These are phyloP conservation scores for Calidris pygmaea DNA, from an alignment of 2,113 vertebrate species.

Conservation along the genomic window DNA sequence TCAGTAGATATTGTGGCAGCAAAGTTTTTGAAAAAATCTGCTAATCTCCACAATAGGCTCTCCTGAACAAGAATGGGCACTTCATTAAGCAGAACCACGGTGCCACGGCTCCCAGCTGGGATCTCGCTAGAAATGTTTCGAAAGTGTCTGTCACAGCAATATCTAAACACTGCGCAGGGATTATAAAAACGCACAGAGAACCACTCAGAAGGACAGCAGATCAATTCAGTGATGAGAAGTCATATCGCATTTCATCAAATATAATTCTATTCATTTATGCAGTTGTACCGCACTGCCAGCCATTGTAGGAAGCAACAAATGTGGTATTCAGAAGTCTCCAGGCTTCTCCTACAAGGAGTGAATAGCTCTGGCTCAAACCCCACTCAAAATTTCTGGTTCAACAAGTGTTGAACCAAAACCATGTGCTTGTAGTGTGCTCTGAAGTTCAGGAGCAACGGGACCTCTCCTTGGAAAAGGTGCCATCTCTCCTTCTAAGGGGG, in stretches of 20 bases:
- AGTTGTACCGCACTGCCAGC: background rate
- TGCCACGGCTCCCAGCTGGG: background rate
- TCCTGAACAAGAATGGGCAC: constrained; percentile 7
- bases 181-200: constrained; percentile 16
- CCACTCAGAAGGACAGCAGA: constrained; percentile 7
- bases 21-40: background rate
- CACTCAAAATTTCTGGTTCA: background rate
- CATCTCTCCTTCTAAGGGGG: background rate
- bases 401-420: background rate
- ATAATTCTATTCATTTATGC: constrained; percentile 30
- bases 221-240: constrained; percentile 48
- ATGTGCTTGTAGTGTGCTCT: background rate
- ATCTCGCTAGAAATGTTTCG: constrained; percentile 38
- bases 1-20: background rate
- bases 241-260: constrained; percentile 51
- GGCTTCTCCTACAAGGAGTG: background rate
- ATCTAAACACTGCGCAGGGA: constrained; percentile 1
- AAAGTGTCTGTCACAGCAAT: constrained; percentile 7
- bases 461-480: background rate
- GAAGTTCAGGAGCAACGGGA: background rate
- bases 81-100: background rate
- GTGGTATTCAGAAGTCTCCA: background rate
- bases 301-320: constrained; percentile 11
- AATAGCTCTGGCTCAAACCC: background rate
- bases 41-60: background rate